Base-by-base conservation (phyloP, 1,140 invertebrate species). In the Drosophila setifemur region DNA sequence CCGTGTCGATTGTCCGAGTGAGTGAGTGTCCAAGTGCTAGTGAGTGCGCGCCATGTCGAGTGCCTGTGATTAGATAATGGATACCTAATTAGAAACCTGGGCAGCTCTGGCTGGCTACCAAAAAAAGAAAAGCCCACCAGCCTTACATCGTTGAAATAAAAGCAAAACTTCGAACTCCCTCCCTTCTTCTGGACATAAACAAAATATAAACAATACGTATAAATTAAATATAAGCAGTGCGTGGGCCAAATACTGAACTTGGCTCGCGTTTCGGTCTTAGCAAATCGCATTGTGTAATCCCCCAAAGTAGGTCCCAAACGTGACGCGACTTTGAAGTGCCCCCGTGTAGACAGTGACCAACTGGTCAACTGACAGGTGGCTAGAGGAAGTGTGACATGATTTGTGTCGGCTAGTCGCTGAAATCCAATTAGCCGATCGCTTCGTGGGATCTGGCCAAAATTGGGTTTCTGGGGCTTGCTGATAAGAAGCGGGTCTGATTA, bases 31-130 rank as follows among this genome's bases (percentile, higher is more conserved):
- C n/a, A n/a, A n/a, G 54, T 53, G 11, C 53, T 19, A 53, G 42
- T 60, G 35, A 45, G 19, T 54, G 43, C 28, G 67, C 55, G 19
- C 43, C 50, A 21, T 21, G n/a, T 12, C 55, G 45, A 74, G 73
- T 79, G 71, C 47, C 40, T 77, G 52, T 69, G 81, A 85, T 85
- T 85, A 85, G 78, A 78, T 85, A 85, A 86, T 74, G 52, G 57
- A 72, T 70, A 61, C 70, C 61, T 58, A 72, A 77, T 72, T 68
- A 63, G 71, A 82, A 67, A 54, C 35, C 43, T 50, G 45, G 39
- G 35, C 43, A 57, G 53, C 42, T 49, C 5, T 6, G 14, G 33
- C 33, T 16, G 7, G 16, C 12, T 52, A 49, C 39, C 23, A 35
- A 39, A 64, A 68, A 50, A 73, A n/a, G 3, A n/a, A 29, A n/a